Base-by-base conservation (phyloP, 2,888 invertebrate species). In the Incurvaria masculella region DNA sequence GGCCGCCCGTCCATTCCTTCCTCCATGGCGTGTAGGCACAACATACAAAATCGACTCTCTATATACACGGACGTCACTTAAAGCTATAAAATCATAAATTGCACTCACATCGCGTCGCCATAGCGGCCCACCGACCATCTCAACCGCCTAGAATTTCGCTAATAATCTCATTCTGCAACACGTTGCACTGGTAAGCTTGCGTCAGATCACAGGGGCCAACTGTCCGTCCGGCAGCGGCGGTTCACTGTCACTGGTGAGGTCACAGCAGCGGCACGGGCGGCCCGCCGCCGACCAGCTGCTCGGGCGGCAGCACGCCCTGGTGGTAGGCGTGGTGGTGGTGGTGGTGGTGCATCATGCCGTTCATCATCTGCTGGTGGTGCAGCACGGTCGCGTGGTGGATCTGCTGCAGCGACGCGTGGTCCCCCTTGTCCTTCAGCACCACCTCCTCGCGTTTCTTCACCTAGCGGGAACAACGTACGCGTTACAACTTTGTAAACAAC, bases 391-490 rank as follows among this genome's bases (percentile, higher is more conserved):
- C 73, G 61, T 79, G 80, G 54, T 80, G 80, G n/a, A 79, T 60
- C 55, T 78, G 79, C 51, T 79, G 79, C 11, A 80, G 58, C 8
- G 78, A 75, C 23, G 78, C 72, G 55, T 79, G 79, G 49, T 74
- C 76, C 1, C 79, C 79, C 53, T 84, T 84, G 55, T 83, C 84
- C 55, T 84, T 83, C 70, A 81, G 79, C 21, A 80, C 74, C 11
- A 82, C 81, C 59, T 92, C 91, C 55, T 88, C 88, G 40, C 88
- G 85, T 72, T 95, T 95, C 66, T 95, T 94, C 40, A 76, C 76
- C 33, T 33, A 10, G 5, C 10, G 23, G 10, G 23, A 23, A 23
- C 23, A 23, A 23, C 23, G 23, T 41, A 44, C n/a, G n/a, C n/a
- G n/a, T n/a, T n/a, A n/a, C n/a, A n/a, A n/a, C n/a, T n/a, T n/a